Conservation (phyloP, 2,888 invertebrate genomes). For the Dilophus febrilis region DNA sequence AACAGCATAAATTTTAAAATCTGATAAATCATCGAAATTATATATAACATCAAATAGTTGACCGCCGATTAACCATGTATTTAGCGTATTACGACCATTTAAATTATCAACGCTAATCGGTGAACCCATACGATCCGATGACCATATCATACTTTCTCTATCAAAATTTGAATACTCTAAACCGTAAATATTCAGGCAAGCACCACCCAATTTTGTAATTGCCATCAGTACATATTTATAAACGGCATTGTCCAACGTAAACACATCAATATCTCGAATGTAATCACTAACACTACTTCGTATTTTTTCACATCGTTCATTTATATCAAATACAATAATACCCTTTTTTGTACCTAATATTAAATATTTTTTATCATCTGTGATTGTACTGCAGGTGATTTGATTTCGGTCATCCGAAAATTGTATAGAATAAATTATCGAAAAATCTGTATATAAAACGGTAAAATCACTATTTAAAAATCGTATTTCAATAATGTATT, state of each 20-base stretch:
- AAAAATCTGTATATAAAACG: background rate
- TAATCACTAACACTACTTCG: slow-evolving; percentile 23
- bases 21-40: slow-evolving; percentile 10
- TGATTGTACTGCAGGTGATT: slow-evolving; percentile 19
- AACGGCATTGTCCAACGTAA: slow-evolving; percentile 17
- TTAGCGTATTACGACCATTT: slow-evolving; percentile 18
- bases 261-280: slow-evolving; percentile 25
- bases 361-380: slow-evolving; percentile 20
- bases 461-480: background rate
- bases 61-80: slow-evolving; percentile 19
- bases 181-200: slow-evolving; percentile 21
- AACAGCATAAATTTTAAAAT: slow-evolving; percentile 16
- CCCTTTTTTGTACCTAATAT: slow-evolving; percentile 26
- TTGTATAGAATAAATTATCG: background rate
- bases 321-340: slow-evolving; percentile 21
- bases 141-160: slow-evolving; percentile 18
- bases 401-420: background rate
- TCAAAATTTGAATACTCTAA: slow-evolving; percentile 13
- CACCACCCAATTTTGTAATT: slow-evolving; percentile 17
- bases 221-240: slow-evolving; percentile 25
- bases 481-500: background rate
- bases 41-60: slow-evolving; percentile 18
- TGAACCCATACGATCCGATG: slow-evolving; percentile 12
- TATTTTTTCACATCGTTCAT: slow-evolving; percentile 15
- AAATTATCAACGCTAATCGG: slow-evolving; percentile 11